Evolutionary conservation across 92 coral and sea anemone genomes (phyloP).

Genomic region (Porites rus): DNA sequence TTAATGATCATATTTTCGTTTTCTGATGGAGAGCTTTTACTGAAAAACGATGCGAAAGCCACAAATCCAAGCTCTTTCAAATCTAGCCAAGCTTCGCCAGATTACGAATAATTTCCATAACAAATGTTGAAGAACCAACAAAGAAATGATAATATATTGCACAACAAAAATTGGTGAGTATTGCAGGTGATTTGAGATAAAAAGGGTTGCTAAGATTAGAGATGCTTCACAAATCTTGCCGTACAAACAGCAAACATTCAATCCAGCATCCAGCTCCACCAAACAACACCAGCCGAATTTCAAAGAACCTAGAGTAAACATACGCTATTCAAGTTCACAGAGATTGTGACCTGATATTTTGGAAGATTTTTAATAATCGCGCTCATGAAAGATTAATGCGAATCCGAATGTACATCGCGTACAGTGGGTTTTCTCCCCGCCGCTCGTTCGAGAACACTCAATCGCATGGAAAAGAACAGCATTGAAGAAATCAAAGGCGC

Average conservation of each 20-base stretch:
- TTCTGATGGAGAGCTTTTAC: not conserved
- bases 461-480: slow-evolving; percentile 59
- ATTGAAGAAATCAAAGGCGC: slow-evolving; percentile 48
- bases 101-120: slow-evolving; percentile 75
- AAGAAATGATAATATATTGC: slow-evolving; percentile 71
- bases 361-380: slow-evolving; percentile 83
- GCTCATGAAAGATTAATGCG: slow-evolving; percentile 89
- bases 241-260: slow-evolving; percentile 18
- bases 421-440: slow-evolving; percentile 49
- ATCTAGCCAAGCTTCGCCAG: slow-evolving; percentile 32
- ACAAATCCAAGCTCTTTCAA: slow-evolving; percentile 9
- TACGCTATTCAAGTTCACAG: slow-evolving; percentile 56
- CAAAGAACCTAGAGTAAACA: slow-evolving; percentile 67
- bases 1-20: not conserved
- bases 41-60: slow-evolving; percentile 2
- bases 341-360: slow-evolving; percentile 82
- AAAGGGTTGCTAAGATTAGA: slow-evolving; percentile 55
- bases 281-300: slow-evolving; percentile 33
- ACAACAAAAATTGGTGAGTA: slow-evolving; percentile 68
- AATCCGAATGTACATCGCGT: slow-evolving; percentile 63
- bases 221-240: slow-evolving; percentile 42
- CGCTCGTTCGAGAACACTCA: slow-evolving; percentile 46
- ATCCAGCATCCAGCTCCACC: slow-evolving; percentile 23
- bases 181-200: slow-evolving; percentile 70
- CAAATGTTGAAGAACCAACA: slow-evolving; percentile 79